These are phyloP conservation scores for Sclerurus mexicanus DNA, from an alignment of 2,113 vertebrate species.

Conservation along the genomic window DNA sequence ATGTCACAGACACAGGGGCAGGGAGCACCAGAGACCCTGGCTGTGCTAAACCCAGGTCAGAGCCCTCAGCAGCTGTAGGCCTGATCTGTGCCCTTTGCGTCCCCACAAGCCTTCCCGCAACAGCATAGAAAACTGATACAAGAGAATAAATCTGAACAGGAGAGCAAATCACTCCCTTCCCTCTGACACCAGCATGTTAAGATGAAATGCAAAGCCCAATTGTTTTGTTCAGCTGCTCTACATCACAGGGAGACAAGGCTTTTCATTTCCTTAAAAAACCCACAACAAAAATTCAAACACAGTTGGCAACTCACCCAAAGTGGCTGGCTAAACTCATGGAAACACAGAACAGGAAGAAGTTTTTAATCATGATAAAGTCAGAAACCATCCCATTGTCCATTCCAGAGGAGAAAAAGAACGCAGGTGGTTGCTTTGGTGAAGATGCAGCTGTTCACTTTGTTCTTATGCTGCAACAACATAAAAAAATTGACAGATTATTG, in stretches of 20 bases:
- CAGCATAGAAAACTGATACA: accelerated
- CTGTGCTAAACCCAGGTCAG: neutral
- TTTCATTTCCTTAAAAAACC: neutral
- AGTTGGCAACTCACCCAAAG: constrained; percentile 81
- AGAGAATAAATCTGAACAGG: neutral
- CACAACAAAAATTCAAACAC: neutral
- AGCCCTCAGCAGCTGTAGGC: neutral
- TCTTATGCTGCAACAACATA: constrained; percentile 61
- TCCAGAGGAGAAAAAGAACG: constrained; percentile 74
- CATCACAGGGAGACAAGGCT: neutral
- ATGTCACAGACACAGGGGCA: accelerated
- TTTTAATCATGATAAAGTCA: constrained; percentile 86
- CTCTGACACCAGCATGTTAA: neutral
- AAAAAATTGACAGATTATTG: neutral
- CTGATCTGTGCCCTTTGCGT: neutral
- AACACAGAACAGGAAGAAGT: constrained; percentile 80
- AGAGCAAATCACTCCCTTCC: neutral
- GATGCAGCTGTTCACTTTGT: constrained; percentile 49
- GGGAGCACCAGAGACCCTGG: neutral
- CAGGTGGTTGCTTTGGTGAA: constrained; percentile 57
- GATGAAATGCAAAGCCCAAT: neutral
- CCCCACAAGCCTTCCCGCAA: neutral
- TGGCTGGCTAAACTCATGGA: constrained; percentile 86
- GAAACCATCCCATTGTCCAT: constrained; percentile 91
- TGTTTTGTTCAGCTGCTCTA: neutral